Evolutionary conservation across 2,113 vertebrate genomes (phyloP).

Genomic region (Cinclus cinclus): DNA sequence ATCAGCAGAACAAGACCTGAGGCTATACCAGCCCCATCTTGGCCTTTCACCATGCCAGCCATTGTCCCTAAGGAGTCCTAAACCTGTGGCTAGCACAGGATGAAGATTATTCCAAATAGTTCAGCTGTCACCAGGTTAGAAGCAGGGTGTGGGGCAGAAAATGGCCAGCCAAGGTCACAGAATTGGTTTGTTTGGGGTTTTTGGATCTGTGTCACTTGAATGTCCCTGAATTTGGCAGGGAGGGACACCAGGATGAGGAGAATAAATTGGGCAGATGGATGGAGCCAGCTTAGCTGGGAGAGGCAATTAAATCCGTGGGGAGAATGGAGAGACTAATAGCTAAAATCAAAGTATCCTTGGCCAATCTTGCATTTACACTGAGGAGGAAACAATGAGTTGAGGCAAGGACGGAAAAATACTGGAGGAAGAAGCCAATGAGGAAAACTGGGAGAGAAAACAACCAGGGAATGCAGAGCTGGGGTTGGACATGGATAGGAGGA

Average conservation of each 20-base stretch:
- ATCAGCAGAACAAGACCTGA: neutral
- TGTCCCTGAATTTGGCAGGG: neutral
- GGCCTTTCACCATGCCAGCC: neutral
- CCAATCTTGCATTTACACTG: accelerated
- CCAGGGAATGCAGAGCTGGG: neutral
- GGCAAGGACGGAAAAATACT: neutral
- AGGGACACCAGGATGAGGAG: neutral
- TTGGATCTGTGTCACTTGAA: neutral
- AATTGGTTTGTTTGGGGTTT: neutral
- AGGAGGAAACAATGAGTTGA: neutral
- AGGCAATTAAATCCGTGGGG: neutral
- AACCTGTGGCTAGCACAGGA: neutral
- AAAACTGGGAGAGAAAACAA: neutral
- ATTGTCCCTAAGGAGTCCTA: neutral
- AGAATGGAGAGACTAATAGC: neutral
- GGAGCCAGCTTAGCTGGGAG: neutral
- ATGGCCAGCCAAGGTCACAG: neutral
- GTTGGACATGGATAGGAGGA: neutral
- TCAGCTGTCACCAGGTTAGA: neutral
- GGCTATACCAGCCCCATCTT: neutral
- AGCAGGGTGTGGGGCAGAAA: neutral
- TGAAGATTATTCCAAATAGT: neutral
- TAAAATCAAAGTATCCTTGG: neutral
- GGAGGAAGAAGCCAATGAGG: neutral
- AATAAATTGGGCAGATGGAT: neutral